These are phyloP conservation scores for Cardiocondyla obscurior DNA, from an alignment of 1,140 invertebrate species.

Conservation along the genomic window DNA sequence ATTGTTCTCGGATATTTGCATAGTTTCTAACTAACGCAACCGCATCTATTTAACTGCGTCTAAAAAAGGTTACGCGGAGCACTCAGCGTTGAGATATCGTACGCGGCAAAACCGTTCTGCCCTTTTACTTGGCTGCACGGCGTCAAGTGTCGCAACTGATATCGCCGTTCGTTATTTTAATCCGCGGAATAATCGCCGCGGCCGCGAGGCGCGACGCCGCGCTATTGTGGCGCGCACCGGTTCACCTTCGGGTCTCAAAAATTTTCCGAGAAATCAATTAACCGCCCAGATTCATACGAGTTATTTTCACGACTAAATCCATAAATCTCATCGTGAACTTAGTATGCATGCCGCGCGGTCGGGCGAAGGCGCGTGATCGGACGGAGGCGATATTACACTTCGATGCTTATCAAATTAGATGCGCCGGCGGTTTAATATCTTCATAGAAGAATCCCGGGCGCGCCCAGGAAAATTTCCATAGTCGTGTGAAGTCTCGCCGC, in stretches of 20 bases:
- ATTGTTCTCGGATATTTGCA: slow-evolving; percentile 50
- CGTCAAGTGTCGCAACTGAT: slow-evolving; percentile 14
- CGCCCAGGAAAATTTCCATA: slow-evolving; percentile 18
- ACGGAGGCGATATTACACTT: slow-evolving; percentile 61
- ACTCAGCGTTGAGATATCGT: slow-evolving; percentile 5
- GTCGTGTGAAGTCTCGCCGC: neutral
- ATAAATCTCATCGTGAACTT: slow-evolving; percentile 66
- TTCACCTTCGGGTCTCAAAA: slow-evolving; percentile 43
- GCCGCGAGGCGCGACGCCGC: neutral
- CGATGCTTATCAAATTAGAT: slow-evolving; percentile 61
- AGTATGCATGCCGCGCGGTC: slow-evolving; percentile 63
- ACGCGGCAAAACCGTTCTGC: neutral
- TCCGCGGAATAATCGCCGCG: neutral
- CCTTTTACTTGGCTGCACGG: slow-evolving; percentile 35
- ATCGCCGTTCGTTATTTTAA: slow-evolving; percentile 30
- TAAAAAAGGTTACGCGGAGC: slow-evolving; percentile 30
- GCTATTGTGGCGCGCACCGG: neutral
- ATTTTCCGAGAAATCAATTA: slow-evolving; percentile 56
- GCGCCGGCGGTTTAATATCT: slow-evolving; percentile 8
- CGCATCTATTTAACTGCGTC: slow-evolving; percentile 28
- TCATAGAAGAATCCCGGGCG: neutral
- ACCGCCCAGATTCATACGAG: slow-evolving; percentile 43
- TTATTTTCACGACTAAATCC: slow-evolving; percentile 22
- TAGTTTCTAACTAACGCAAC: slow-evolving; percentile 40
- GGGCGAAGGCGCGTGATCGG: slow-evolving; percentile 60